A percentile compares a stretch with the other conserved stretches of the same genome.
Evolutionary conservation across 2,797 vertebrate species (phyloP).

Genomic region (Helarctos malayanus): DNA sequence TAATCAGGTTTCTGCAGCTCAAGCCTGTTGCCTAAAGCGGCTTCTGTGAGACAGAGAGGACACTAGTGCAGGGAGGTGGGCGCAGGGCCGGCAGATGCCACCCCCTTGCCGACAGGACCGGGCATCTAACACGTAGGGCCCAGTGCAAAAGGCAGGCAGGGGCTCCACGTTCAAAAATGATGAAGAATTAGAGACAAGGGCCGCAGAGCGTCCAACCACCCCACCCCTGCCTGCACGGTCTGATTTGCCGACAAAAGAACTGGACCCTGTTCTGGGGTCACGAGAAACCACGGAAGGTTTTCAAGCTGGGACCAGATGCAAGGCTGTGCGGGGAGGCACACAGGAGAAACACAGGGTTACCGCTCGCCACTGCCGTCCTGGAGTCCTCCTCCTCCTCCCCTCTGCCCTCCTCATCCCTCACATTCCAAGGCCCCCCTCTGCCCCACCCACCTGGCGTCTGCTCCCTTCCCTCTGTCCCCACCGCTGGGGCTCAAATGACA

Average conservation of each 20-base stretch:
- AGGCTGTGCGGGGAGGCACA: too few relatives aligned
- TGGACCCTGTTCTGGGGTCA: not conserved
- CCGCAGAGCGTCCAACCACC: not conserved
- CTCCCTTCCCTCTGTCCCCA: not conserved
- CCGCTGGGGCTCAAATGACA: not conserved
- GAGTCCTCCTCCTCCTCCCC: too few relatives aligned
- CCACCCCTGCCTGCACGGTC: not conserved
- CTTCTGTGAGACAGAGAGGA: not conserved
- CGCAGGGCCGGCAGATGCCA: fast-evolving
- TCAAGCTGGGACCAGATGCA: not conserved
- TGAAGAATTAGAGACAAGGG: not conserved
- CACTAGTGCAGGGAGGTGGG: not conserved
- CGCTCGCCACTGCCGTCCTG: too few relatives aligned
- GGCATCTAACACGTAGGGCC: not conserved
- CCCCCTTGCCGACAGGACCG: too few relatives aligned
- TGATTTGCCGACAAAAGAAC: not conserved
- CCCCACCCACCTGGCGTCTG: not conserved
- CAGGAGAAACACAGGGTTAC: not conserved
- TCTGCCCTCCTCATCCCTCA: not conserved
- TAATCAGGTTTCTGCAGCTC: not conserved
- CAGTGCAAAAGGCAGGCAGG: not conserved
- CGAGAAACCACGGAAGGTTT: not conserved
- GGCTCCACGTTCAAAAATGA: not conserved
- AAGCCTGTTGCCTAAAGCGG: not conserved
- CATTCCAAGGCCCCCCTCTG: not conserved